Percentiles rank a stretch among this genome's conserved stretches.
phyloP scores from a whole-genome alignment of 2,113 vertebrate genomes.

The Lanius collurio region DNA sequence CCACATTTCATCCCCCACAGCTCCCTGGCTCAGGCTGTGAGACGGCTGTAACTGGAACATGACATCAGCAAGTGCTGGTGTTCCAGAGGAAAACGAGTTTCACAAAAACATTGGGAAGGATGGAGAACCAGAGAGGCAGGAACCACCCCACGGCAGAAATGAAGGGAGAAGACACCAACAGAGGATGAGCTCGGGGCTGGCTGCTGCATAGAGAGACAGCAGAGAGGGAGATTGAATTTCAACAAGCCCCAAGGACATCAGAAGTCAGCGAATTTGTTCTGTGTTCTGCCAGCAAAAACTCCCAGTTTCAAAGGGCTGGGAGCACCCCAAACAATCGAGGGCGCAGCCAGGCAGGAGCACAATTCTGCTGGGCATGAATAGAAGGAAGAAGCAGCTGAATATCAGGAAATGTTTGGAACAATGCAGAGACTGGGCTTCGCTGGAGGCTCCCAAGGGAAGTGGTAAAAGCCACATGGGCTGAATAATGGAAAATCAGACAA shows the following conservation, averaged over 20 bases:
- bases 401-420: conserved; percentile 51
- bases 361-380: conserved; percentile 43
- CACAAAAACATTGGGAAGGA: background rate
- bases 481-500: background rate
- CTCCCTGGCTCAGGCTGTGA: background rate
- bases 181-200: background rate
- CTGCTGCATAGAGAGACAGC: background rate
- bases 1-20: background rate
- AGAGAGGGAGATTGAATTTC: background rate
- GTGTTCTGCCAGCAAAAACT: background rate
- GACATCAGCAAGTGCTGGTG: background rate
- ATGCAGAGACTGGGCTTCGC: background rate
- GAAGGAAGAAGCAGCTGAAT: conserved; percentile 62
- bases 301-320: background rate
- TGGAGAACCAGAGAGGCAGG: background rate
- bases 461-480: background rate
- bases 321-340: conserved; percentile 27
- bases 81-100: background rate
- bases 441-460: background rate
- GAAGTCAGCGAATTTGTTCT: background rate
- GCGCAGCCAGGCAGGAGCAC: background rate
- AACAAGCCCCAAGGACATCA: background rate
- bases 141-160: background rate
- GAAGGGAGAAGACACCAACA: background rate
- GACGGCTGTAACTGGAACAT: accelerated